A percentile compares a stretch with the other conserved stretches of the same genome.
Conservation (phyloP, 2,888 invertebrate species). For the Nasonovia ribisnigri region DNA sequence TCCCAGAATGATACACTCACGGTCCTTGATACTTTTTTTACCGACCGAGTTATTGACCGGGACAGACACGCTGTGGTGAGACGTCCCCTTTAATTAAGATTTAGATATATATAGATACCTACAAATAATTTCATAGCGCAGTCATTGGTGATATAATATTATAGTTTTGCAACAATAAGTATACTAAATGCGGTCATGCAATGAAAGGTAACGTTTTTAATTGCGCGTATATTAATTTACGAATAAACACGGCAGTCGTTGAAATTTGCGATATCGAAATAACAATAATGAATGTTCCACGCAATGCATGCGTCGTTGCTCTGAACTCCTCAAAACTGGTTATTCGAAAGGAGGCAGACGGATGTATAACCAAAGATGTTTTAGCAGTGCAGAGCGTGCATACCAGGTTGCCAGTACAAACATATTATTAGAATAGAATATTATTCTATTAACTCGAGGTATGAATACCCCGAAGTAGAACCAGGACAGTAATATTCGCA, state of each 20-base stretch:
- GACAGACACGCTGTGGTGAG: not conserved
- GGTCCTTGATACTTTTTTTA: not conserved
- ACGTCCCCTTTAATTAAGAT: not conserved
- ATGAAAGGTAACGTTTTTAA: not conserved
- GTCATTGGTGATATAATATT: not conserved
- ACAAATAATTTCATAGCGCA: not conserved
- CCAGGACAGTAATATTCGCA: not conserved
- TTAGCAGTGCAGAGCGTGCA: not conserved
- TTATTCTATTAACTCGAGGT: not conserved
- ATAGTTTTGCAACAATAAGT: not conserved
- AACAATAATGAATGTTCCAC: not conserved
- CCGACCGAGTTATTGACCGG: not conserved
- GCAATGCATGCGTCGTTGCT: not conserved
- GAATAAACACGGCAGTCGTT: not conserved
- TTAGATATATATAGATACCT: not conserved
- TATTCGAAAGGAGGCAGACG: not conserved
- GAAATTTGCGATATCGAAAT: not conserved
- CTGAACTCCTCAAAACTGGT: not conserved
- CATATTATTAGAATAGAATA: not conserved
- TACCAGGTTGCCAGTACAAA: not conserved
- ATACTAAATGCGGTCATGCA: not conserved
- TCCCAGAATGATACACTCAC: not conserved
- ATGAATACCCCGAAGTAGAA: not conserved
- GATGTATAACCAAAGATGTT: not conserved
- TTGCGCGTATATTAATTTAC: not conserved